phyloP scores from a whole-genome alignment of 2,888 invertebrate genomes.

The Eristalis intricaria region DNA sequence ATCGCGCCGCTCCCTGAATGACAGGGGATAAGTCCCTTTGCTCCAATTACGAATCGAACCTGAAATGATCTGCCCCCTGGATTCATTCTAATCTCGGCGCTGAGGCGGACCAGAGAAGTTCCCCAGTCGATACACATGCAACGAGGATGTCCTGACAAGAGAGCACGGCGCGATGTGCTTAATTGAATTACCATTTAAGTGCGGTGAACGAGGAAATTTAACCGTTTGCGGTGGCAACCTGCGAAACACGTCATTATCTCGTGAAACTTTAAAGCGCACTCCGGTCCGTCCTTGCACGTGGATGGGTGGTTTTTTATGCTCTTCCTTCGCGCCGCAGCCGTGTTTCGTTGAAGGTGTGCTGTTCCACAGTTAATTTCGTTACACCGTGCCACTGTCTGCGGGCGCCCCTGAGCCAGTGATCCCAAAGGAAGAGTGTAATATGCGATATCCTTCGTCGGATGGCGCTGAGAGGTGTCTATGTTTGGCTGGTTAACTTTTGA shows the following conservation, averaged over 20 bases:
- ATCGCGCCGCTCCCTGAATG: background rate
- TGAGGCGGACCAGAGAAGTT: no score
- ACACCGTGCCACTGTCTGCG: background rate
- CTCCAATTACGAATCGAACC: constrained; percentile 41
- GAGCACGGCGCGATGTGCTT: constrained; percentile 16
- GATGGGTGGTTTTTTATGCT: constrained; percentile 7
- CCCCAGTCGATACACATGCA: background rate
- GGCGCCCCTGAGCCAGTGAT: constrained; percentile 5
- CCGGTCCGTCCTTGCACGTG: constrained; percentile 11
- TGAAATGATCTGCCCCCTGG: background rate
- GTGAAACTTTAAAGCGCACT: constrained; percentile 31
- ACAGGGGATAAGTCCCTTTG: constrained; percentile 31
- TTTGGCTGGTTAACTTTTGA: constrained; percentile 43
- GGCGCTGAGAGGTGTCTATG: constrained; percentile 31
- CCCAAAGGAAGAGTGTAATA: constrained; percentile 5
- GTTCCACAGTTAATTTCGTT: constrained; percentile 28
- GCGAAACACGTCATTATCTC: constrained; percentile 31
- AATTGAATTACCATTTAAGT: constrained; percentile 60
- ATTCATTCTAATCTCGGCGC: background rate
- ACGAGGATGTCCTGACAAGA: no score
- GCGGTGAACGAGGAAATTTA: constrained; percentile 46
- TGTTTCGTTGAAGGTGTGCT: constrained; percentile 25
- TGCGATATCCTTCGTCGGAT: background rate
- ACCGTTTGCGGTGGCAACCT: constrained; percentile 26
- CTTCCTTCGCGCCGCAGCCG: background rate